Evolutionary conservation across 2,888 invertebrate genomes (phyloP).

Genomic region (Maniola hyperantus): DNA sequence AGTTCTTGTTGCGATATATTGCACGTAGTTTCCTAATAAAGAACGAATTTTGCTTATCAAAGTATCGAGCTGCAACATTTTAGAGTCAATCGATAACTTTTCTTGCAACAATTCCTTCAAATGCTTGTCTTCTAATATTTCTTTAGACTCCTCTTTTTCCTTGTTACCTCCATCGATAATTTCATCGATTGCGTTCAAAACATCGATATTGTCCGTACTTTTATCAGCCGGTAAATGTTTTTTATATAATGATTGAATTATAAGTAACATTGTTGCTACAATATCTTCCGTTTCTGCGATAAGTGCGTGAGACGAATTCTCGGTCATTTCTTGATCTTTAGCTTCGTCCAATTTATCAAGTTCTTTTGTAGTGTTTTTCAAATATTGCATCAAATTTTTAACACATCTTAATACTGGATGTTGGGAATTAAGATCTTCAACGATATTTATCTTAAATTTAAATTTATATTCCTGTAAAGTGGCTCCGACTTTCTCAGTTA

Average conservation of each 20-base stretch:
- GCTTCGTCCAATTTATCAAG: constrained; percentile 53
- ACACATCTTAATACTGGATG: constrained; percentile 66
- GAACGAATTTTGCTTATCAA: constrained; percentile 66
- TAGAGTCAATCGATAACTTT: constrained; percentile 84
- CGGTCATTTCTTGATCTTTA: constrained; percentile 54
- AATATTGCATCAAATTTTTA: constrained; percentile 53
- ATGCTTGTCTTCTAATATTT: constrained; percentile 84
- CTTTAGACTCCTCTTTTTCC: constrained; percentile 71
- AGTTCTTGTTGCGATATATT: constrained; percentile 58
- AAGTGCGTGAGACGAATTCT: constrained; percentile 44
- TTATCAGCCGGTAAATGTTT: constrained; percentile 62
- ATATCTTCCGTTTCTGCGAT: constrained; percentile 64
- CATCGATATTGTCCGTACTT: constrained; percentile 54
- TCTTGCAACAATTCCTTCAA: constrained; percentile 86
- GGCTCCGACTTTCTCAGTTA: constrained; percentile 52
- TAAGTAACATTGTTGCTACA: constrained; percentile 61
- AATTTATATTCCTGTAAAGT: constrained; percentile 62
- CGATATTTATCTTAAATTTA: constrained; percentile 51
- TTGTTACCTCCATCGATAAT: constrained; percentile 60
- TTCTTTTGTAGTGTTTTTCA: constrained; percentile 51
- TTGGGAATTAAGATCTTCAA: constrained; percentile 46
- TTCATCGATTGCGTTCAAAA: constrained; percentile 65
- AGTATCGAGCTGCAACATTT: constrained; percentile 80
- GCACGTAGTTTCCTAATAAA: constrained; percentile 68
- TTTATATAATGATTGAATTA: constrained; percentile 68